Base-by-base conservation (phyloP, 2,113 vertebrate species). In the Centropus unirufus region DNA sequence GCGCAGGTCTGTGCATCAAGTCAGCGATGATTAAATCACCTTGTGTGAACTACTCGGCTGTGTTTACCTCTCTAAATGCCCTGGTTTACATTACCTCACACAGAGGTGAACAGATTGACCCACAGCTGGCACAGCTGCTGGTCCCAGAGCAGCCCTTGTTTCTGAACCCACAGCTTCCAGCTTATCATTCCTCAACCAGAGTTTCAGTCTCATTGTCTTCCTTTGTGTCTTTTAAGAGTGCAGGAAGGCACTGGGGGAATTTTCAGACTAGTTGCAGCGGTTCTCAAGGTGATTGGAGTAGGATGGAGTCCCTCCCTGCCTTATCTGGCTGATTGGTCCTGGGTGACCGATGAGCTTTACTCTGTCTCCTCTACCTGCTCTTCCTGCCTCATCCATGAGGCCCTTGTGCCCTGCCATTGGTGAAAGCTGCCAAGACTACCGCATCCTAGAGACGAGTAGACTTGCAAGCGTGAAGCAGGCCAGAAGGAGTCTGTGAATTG, bases 21-120 rank as follows among this genome's bases (percentile, higher is more conserved):
- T 83, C 94, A 77, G 17, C 32, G 72, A 39, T 32, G 72, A 90
- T 89, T 86, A 77, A 93, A 93, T 90, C 83, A 86, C 86, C 88
- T 95, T 67, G 39, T 70, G 57, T 89, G 83, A 95, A 83, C 80
- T 57, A 52, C 76, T 94, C 76, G n/a, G 86, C 62, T 81, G 0
- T 67, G 83, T 87, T 87, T 87, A 57, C 40, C 34, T 95, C 92
- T 94, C 72, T 90, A 57, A 93, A 63, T 39, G 22, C 52, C 83
- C 34, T 74, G 51, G 34, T 78, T 95, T 68, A 27, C 21, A 13
- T 81, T 92, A 59, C 57, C 47, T 92, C 83, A 83, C 40, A n/a
- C 0, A 3, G 61, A 90, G 69, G 68, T 92, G 86, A 92, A 29
- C 55, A 54, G 82, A 23, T 61, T 74, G 61, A 86, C 88, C 83